Evolutionary conservation across 2,888 invertebrate species (phyloP), one percentile per base, ranked within the genome.

Genomic region (Drosophila dives): DNA sequence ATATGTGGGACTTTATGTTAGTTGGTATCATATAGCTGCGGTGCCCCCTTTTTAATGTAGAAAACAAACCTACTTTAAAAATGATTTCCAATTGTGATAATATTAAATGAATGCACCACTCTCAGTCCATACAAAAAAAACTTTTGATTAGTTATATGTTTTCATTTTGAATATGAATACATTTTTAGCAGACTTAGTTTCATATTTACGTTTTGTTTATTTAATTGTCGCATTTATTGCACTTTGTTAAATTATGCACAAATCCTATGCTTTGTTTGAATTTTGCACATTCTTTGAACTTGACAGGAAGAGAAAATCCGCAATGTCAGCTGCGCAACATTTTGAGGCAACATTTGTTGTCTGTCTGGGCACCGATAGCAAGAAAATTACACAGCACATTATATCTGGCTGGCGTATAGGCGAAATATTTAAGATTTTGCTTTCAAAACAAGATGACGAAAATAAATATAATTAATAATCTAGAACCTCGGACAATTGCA

Each of bases 381-480:
- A 15, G 10, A 17, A 63, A 71, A 56, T 71, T 71, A 50, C 33
- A 70, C 72, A 62, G 62, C 49, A 55, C 54, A 70, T 71, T 70
- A 56, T 71, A 56, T 45, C 15, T 20, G 32, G 59, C 12, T 40
- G 42, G 53, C 50, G 38, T 61, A 34, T 54, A 55, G 36, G 54
- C 49, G 45, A 54, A 54, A 33, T 69, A 38, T 69, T 60, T 38
- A 33, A 51, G 42, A 56, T 50, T 26, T 72, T 67, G 42, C 56
- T 61, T 58, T 51, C 48, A 38, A 33, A 60, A 36, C 48, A 40
- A 48, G 38, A 45, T 36, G 64, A 20, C 26, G 56, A 61, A 75
- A 61, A 77, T 80, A 64, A 64, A 60, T 60, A 63, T 59, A 72
- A 86, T 74, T 80, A 68, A 74, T 77, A 77, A 65, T 64, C 64